Evolutionary conservation across 2,888 invertebrate species (phyloP).

Genomic region (Lycaena phlaeas): DNA sequence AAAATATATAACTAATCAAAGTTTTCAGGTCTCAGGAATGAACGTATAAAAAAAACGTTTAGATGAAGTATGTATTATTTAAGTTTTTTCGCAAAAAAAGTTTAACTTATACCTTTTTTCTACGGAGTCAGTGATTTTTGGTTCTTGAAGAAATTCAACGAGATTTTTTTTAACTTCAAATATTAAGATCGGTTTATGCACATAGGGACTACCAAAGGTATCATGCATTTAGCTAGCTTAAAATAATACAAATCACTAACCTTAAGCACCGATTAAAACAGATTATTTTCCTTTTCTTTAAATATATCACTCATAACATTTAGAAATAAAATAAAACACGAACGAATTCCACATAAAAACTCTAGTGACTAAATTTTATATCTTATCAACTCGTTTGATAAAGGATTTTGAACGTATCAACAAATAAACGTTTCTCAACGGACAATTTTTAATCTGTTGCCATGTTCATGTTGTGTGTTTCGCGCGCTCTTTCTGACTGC

Average conservation of each 20-base stretch:
- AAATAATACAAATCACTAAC: constrained; percentile 6
- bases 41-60: too few relatives aligned
- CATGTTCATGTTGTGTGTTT: constrained; percentile 17
- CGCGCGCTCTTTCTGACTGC: constrained; percentile 22
- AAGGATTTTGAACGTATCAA: constrained; percentile 13
- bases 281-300: not conserved
- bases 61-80: too few relatives aligned
- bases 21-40: too few relatives aligned
- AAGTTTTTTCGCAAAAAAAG: too few relatives aligned
- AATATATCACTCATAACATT: not conserved
- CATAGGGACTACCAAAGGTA: too few relatives aligned
- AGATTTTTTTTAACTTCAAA: too few relatives aligned
- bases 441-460: constrained; percentile 20
- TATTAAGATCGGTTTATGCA: too few relatives aligned
- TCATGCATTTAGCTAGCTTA: too few relatives aligned
- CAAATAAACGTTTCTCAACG: constrained; percentile 11
- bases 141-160: too few relatives aligned
- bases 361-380: constrained; percentile 1
- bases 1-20: too few relatives aligned
- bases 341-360: not conserved
- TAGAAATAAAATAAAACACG: not conserved
- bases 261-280: not conserved
- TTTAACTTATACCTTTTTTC: too few relatives aligned
- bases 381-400: constrained; percentile 17
- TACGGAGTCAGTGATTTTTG: too few relatives aligned